Conservation (phyloP, 2,888 invertebrate species). For the Drosophila maculinotata region DNA sequence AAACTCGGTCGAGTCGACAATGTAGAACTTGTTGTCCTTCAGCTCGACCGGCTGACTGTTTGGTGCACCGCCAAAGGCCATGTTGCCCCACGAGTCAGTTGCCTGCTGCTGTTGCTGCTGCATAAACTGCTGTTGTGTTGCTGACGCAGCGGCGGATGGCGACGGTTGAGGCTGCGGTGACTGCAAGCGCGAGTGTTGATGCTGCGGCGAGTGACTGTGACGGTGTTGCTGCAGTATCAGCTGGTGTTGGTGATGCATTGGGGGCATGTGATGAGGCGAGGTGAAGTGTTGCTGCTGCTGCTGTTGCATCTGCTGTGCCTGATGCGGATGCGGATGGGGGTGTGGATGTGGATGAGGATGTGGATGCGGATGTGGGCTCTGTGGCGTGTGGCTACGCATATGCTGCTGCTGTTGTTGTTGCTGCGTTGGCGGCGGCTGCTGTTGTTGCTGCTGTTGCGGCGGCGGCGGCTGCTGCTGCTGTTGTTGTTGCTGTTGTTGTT, state of each 20-base stretch:
- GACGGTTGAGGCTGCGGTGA: constrained; percentile 82
- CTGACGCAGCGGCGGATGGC: constrained; percentile 44
- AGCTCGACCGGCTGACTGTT: constrained; percentile 69
- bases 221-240: constrained; percentile 76
- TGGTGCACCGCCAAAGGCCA: constrained; percentile 67
- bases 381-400: constrained; percentile 73
- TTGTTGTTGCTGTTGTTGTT: constrained; percentile 79
- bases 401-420: constrained; percentile 77
- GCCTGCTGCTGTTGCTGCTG: constrained; percentile 70
- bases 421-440: constrained; percentile 66
- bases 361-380: constrained; percentile 72
- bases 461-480: constrained; percentile 68
- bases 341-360: constrained; percentile 73
- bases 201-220: constrained; percentile 81
- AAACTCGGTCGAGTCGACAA: constrained; percentile 84
- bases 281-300: constrained; percentile 73
- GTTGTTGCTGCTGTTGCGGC: constrained; percentile 75
- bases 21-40: constrained; percentile 84
- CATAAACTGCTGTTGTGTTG: constrained; percentile 62
- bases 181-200: constrained; percentile 81
- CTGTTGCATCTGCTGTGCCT: constrained; percentile 70
- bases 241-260: constrained; percentile 78
- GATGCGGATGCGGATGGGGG: constrained; percentile 71
- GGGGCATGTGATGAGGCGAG: constrained; percentile 81
- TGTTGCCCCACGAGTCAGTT: constrained; percentile 67